phyloP scores from a whole-genome alignment of 2,888 invertebrate genomes.

The Noctua comes region DNA sequence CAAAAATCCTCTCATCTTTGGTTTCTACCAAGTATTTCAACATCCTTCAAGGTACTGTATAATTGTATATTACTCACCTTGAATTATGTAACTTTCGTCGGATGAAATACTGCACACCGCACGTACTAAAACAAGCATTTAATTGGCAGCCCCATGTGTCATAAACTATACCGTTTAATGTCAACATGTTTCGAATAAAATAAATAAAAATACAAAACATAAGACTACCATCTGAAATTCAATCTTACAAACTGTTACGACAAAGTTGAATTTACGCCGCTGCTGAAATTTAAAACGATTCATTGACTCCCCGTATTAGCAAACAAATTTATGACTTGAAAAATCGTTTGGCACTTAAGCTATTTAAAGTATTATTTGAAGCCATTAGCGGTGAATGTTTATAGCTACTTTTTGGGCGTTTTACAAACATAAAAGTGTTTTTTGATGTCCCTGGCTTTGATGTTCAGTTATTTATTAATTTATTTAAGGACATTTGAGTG shows the following conservation, averaged over 20 bases:
- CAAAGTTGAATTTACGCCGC: slow-evolving; percentile 32
- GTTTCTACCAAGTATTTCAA: neutral
- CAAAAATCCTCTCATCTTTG: no score
- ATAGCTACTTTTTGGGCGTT: slow-evolving; percentile 69
- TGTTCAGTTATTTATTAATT: slow-evolving; percentile 68
- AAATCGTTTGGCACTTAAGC: slow-evolving; percentile 70
- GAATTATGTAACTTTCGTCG: slow-evolving; percentile 2
- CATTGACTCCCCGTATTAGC: slow-evolving; percentile 59
- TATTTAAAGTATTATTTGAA: slow-evolving; percentile 75
- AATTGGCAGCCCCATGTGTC: slow-evolving; percentile 50
- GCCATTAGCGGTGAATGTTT: slow-evolving; percentile 72
- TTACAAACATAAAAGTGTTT: slow-evolving; percentile 69
- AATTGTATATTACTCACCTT: slow-evolving; percentile 7
- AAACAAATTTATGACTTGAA: slow-evolving; percentile 71
- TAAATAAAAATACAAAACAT: slow-evolving; percentile 38
- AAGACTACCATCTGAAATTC: neutral
- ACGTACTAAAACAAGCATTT: slow-evolving; percentile 34
- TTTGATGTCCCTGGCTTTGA: slow-evolving; percentile 69
- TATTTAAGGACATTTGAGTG: slow-evolving; percentile 55
- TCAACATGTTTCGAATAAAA: slow-evolving; percentile 47
- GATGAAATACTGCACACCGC: slow-evolving; percentile 26
- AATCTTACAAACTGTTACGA: neutral
- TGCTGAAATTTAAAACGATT: slow-evolving; percentile 48
- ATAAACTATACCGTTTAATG: slow-evolving; percentile 58
- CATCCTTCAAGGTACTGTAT: neutral